Conservation (phyloP, 1,140 invertebrate genomes). For the Daktulosphaira vitifoliae region DNA sequence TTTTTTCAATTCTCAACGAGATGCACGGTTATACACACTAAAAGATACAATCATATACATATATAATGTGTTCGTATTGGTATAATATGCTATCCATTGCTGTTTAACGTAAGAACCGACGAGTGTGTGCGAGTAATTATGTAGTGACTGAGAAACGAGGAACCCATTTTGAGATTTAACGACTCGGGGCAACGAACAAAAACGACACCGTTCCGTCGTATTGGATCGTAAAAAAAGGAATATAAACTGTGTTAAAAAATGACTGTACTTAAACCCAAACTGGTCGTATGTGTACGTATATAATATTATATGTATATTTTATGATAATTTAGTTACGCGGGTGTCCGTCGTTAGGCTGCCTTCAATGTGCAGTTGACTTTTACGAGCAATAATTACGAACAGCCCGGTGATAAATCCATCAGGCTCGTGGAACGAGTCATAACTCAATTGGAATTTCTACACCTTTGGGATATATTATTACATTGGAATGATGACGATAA, state of each 20-base stretch:
- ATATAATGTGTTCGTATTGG: too few species aligned
- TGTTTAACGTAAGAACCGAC: too few species aligned
- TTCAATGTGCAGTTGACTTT: conserved; percentile 3
- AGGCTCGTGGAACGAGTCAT: not conserved
- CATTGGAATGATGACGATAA: too few species aligned
- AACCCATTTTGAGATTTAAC: conserved; percentile 31
- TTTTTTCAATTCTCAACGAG: too few species aligned
- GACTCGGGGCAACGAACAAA: conserved; percentile 14
- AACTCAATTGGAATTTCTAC: conserved; percentile 19
- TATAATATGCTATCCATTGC: too few species aligned
- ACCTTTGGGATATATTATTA: not conserved
- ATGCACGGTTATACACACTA: too few species aligned
- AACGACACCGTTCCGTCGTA: conserved; percentile 8
- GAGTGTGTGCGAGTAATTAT: conserved; percentile 3
- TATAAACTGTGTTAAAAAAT: not conserved
- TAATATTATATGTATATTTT: conserved; percentile 32
- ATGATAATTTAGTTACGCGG: conserved; percentile 23
- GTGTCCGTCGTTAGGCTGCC: conserved; percentile 3
- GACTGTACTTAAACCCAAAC: too few species aligned
- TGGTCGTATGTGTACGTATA: not conserved
- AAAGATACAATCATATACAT: too few species aligned
- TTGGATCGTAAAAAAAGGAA: conserved; percentile 22
- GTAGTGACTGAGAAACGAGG: not conserved
- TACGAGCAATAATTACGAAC: conserved; percentile 26
- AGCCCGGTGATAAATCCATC: not conserved